Base-by-base conservation (phyloP, 2,888 invertebrate genomes). In the Pristionchus japonicus region DNA sequence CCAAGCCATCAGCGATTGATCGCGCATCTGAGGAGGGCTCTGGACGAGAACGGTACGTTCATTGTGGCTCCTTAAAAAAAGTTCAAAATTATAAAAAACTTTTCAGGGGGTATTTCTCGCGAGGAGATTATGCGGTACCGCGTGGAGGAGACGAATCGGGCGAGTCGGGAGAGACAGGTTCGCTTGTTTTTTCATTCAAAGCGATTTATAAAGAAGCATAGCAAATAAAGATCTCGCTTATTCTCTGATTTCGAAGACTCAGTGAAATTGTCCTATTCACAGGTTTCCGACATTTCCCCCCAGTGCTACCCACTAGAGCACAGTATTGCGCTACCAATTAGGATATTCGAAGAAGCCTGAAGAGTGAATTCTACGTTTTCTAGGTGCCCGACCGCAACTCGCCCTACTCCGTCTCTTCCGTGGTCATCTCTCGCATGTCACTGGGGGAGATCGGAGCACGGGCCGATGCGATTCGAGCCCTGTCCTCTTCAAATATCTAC, bases 91-190 rank as follows among this genome's bases (percentile, higher is more conserved):
- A n/a, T n/a, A n/a, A n/a, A n/a, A n/a, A n/a, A n/a, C n/a, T 57
- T n/a, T n/a, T 86, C n/a, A 86, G 86, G 86, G 11, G 70, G 86
- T 7, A 86, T 86, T 9, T 67, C 70, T 86, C 86, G 86, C 2
- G 86, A 86, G 9, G 86, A 86, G 23, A 70, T 86, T n/a, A 86
- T 86, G 70, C 67, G 70, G 17, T 86, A 11, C 52, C 49, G 70
- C 1, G 47, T 86, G 20, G 20, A 43, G 17, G 70, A 86, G n/a
- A 47, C 34, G 31, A 37, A 43, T 3, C 15, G 9, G 17, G 49
- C 70, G 43, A 64, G n/a, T 23, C 37, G 34, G 70, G 23, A 2
- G 31, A 70, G 86, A 52, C 31, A 52, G 52, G 49, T 83, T 34
- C 34, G 52, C 43, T n/a, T 82, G n/a, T n/a, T n/a, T n/a, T n/a